Evolutionary conservation across 2,113 vertebrate genomes (phyloP).

Genomic region (Entelurus aequoreus): DNA sequence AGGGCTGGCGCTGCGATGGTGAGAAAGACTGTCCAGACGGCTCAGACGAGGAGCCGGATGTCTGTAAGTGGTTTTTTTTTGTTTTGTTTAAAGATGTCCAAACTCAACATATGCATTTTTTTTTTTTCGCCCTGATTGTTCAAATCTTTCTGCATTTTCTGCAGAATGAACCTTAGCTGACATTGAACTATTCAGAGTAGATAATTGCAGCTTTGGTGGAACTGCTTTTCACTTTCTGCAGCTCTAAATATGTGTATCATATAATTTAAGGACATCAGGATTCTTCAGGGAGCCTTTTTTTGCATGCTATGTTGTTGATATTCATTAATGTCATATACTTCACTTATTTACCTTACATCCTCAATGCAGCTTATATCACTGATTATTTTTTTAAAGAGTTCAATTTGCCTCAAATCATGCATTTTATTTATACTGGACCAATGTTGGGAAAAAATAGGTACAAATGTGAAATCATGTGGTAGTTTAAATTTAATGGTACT

Average conservation of each 20-base stretch:
- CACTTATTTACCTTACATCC: background rate
- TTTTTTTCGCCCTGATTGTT: conserved; percentile 5
- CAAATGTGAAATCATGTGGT: too few species aligned
- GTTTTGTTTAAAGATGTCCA: background rate
- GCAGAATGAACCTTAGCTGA: conserved; percentile 11
- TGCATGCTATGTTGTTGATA: background rate
- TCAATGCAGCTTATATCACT: background rate
- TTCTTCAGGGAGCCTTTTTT: background rate
- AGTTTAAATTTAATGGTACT: too few species aligned
- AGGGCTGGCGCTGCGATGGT: conserved; percentile 95
- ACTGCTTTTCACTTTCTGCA: conserved; percentile 5
- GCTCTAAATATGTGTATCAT: conserved; percentile 2
- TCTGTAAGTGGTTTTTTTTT: conserved; percentile 79
- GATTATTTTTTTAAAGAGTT: too few species aligned
- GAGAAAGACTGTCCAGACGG: conserved; percentile 98
- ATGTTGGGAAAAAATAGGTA: too few species aligned
- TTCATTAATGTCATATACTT: background rate
- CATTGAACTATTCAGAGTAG: conserved; percentile 8
- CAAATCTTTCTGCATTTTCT: conserved; percentile 13
- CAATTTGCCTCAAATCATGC: too few species aligned
- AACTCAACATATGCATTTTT: background rate
- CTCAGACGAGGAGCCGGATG: conserved; percentile 90
- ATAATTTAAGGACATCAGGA: background rate
- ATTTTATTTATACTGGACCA: too few species aligned
- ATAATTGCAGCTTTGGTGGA: conserved; percentile 5